Percentiles rank a stretch among this genome's conserved stretches.
These are phyloP conservation scores for Probosciger aterrimus DNA, from an alignment of 2,113 vertebrate species.

Conservation along the genomic window DNA sequence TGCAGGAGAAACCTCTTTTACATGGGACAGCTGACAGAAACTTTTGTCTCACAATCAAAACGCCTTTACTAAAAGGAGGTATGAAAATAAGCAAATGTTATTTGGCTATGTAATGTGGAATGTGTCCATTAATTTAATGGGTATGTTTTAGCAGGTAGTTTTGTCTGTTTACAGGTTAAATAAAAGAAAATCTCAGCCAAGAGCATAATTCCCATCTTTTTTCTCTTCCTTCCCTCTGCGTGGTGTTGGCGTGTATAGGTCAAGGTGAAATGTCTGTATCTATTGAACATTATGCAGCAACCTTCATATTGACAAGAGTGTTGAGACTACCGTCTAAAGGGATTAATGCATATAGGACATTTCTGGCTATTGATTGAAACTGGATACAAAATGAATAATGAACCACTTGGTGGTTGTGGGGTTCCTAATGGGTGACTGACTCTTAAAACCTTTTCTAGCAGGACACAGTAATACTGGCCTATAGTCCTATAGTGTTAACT, in stretches of 20 bases:
- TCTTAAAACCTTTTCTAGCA: not conserved
- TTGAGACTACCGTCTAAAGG: not conserved
- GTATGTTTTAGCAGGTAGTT: not conserved
- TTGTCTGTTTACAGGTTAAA: not conserved
- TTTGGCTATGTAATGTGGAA: not conserved
- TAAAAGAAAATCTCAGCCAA: not conserved
- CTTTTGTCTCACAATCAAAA: not conserved
- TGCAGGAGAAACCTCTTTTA: not conserved
- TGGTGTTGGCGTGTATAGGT: not conserved
- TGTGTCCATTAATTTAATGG: not conserved
- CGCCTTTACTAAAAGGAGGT: not conserved
- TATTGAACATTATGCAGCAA: not conserved
- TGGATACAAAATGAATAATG: not conserved
- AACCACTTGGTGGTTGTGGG: not conserved
- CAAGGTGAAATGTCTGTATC: not conserved
- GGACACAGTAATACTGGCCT: not conserved
- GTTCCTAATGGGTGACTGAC: not conserved
- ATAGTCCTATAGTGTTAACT: too few species aligned
- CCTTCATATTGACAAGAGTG: rapidly evolving
- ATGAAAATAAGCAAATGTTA: not conserved
- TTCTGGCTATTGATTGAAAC: not conserved
- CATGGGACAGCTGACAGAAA: not conserved
- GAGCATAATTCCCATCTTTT: not conserved
- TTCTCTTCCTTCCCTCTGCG: not conserved
- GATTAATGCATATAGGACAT: not conserved